Evolutionary conservation across 2,113 vertebrate genomes (phyloP).

Genomic region (Ammodytes marinus): DNA sequence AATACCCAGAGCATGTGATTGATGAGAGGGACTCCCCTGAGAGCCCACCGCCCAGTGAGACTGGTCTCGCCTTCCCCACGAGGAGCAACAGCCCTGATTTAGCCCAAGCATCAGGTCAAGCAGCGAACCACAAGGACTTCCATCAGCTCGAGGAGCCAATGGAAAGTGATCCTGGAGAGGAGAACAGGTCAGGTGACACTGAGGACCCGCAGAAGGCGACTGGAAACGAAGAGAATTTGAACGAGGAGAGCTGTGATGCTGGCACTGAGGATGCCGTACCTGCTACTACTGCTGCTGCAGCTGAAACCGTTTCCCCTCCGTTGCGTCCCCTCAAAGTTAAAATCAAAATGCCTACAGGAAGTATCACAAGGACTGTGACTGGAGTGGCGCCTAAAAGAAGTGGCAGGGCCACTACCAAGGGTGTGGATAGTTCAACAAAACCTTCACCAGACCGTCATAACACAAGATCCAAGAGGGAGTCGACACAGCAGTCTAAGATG

Average conservation of each 20-base stretch:
- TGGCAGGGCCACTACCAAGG: slow-evolving; percentile 52
- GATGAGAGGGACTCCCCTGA: slow-evolving; percentile 87
- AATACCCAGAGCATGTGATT: slow-evolving; percentile 84
- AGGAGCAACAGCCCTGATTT: slow-evolving; percentile 72
- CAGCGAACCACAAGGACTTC: background rate
- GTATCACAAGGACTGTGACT: slow-evolving; percentile 89
- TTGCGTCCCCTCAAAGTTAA: slow-evolving; percentile 92
- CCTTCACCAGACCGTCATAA: slow-evolving; percentile 54
- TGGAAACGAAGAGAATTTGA: slow-evolving; percentile 50
- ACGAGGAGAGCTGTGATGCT: slow-evolving; percentile 64
- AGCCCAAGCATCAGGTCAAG: background rate
- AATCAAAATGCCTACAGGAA: slow-evolving; percentile 91
- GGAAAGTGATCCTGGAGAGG: slow-evolving; percentile 46
- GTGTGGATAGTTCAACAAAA: slow-evolving; percentile 69
- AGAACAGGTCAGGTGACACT: slow-evolving; percentile 7
- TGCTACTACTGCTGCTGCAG: background rate
- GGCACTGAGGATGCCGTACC: slow-evolving; percentile 10
- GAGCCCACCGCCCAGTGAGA: slow-evolving; percentile 86
- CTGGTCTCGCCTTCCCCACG: slow-evolving; percentile 64
- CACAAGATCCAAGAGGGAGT: slow-evolving; percentile 60
- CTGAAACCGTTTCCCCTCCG: slow-evolving; percentile 54
- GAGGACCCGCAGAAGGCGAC: slow-evolving; percentile 24
- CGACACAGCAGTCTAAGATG: slow-evolving; percentile 80
- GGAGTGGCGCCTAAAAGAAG: slow-evolving; percentile 85
- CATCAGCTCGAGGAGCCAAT: slow-evolving; percentile 52